Conservation (phyloP, 1,140 invertebrate species). For the Conus betulinus region DNA sequence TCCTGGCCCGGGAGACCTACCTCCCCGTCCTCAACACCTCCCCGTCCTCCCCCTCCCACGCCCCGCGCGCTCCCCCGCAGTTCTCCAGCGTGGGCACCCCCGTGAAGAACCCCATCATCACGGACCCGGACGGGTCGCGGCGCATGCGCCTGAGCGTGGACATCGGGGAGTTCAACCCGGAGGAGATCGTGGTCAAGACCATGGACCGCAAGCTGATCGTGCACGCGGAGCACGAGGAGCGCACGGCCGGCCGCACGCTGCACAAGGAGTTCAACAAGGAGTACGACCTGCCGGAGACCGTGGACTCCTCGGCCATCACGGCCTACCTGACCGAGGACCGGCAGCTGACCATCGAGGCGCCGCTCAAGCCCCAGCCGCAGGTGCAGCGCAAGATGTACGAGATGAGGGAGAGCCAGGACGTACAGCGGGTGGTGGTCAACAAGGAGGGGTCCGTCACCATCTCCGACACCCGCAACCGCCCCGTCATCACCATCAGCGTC, state of each 20-base stretch:
- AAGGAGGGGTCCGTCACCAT: conserved; percentile 71
- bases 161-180: conserved; percentile 71
- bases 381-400: conserved; percentile 63
- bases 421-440: conserved; percentile 66
- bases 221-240: conserved; percentile 73
- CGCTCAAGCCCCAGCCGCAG: conserved; percentile 60
- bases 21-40: conserved; percentile 51
- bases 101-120: conserved; percentile 70
- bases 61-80: conserved; percentile 35
- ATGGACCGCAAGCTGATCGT: conserved; percentile 72
- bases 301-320: conserved; percentile 72
- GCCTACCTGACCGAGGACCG: conserved; percentile 73
- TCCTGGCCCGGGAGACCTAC: conserved; percentile 52
- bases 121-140: conserved; percentile 68
- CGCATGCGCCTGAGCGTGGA: conserved; percentile 70
- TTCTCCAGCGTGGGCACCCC: conserved; percentile 62
- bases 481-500: conserved; percentile 70
- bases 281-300: conserved; percentile 73
- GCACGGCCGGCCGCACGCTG: conserved; percentile 67
- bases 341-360: conserved; percentile 73
- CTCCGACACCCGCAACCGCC: conserved; percentile 64
- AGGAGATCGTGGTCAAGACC: conserved; percentile 73
- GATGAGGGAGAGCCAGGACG: conserved; percentile 66
- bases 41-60: conserved; percentile 22
- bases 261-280: conserved; percentile 75